Conservation (phyloP, 2,113 vertebrate species). For the Tylochromis polylepis region DNA sequence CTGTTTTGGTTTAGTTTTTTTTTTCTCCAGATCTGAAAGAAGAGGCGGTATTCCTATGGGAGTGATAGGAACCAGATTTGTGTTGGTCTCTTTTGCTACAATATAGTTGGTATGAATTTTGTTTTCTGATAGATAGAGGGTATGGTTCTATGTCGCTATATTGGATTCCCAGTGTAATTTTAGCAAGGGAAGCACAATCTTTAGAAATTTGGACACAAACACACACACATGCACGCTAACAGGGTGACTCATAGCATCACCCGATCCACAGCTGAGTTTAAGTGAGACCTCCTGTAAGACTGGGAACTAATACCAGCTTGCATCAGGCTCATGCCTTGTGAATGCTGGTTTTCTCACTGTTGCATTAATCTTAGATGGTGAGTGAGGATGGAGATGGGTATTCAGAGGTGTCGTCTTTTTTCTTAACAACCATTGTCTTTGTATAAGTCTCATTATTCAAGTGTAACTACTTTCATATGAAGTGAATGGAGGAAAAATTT, state of each 20-base stretch:
- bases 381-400: not conserved
- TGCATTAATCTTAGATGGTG: not conserved
- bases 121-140: not conserved
- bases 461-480: slow-evolving; percentile 19
- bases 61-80: slow-evolving; percentile 52
- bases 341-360: not conserved
- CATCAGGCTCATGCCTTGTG: not conserved
- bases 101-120: not conserved
- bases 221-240: slow-evolving; percentile 2
- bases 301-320: slow-evolving; percentile 32
- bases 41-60: slow-evolving; percentile 23
- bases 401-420: not conserved
- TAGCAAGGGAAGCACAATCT: not conserved
- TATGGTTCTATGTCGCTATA: not conserved
- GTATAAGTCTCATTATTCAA: slow-evolving; percentile 1
- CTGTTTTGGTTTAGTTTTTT: slow-evolving; percentile 10
- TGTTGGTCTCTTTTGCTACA: not conserved
- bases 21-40: slow-evolving; percentile 18
- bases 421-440: not conserved
- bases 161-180: not conserved
- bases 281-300: slow-evolving; percentile 33
- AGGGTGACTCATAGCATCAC: slow-evolving; percentile 27
- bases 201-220: slow-evolving; percentile 15
- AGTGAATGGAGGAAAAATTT: not conserved
- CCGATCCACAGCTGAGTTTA: slow-evolving; percentile 39